Base-by-base conservation (phyloP, 1,140 invertebrate species). In the Contarinia nasturtii region DNA sequence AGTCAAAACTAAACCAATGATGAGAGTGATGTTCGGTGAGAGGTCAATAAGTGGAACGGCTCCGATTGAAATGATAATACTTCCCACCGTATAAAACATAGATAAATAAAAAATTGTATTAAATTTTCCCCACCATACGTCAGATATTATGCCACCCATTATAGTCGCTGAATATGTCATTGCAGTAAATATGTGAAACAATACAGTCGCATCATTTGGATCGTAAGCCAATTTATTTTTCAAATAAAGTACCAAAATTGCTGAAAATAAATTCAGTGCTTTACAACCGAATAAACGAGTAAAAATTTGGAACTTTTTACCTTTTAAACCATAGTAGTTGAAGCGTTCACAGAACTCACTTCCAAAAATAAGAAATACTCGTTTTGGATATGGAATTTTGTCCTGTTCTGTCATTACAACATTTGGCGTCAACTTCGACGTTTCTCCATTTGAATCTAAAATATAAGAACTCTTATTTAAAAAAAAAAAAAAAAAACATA, bases 331-430 rank as follows among this genome's bases (percentile, higher is more conserved):
- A 75, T 87, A 89, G 58, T 73, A 89, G 22, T 74, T 80, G 62
- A 88, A 90, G 50, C 85, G 67, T 65, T 89, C 86, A 61, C 86
- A 89, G 57, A 89, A 86, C 64, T 90, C 86, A 71, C 81, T 86
- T 49, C 70, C 73, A 40, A 89, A 63, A 51, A 89, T 88, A 60
- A 86, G 85, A 56, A 82, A 81, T 7, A 86, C 74, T 3, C 79
- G 71, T 53, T 72, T 76, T 0, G 85, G 84, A 56, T 83, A 86
- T 40, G 63, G 46, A 15, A 41, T 10, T 43, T 43, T 43, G n/a
- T n/a, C n/a, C n/a, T n/a, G n/a, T n/a, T n/a, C n/a, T n/a, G n/a
- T n/a, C n/a, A n/a, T n/a, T n/a, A n/a, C n/a, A n/a, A n/a, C n/a
- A n/a, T n/a, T n/a, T n/a, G n/a, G n/a, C n/a, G n/a, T n/a, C n/a